Conservation (phyloP, 2,797 vertebrate genomes). For the Sebastes cheni region DNA sequence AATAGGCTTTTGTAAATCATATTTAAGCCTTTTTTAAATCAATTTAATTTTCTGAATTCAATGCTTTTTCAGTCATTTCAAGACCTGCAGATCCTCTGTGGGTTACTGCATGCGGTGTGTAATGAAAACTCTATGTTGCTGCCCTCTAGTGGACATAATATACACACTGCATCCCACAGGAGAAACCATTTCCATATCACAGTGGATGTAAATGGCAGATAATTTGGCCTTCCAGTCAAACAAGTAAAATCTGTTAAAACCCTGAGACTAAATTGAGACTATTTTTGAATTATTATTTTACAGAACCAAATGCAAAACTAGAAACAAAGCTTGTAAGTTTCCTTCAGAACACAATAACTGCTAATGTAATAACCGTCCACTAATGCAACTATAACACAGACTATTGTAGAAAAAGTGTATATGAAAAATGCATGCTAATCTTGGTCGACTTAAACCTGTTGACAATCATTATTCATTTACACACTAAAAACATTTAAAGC, state of each 20-base stretch:
- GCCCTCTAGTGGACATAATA: constrained; percentile 66
- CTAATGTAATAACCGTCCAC: neutral
- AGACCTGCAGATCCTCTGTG: neutral
- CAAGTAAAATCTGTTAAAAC: neutral
- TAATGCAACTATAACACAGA: neutral
- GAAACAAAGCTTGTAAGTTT: neutral
- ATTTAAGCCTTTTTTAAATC: too few relatives aligned
- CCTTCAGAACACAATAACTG: neutral
- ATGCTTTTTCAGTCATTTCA: neutral
- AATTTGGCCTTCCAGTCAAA: neutral
- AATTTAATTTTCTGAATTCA: too few relatives aligned
- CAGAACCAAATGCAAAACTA: neutral
- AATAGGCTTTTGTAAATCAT: too few relatives aligned
- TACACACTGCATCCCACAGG: neutral
- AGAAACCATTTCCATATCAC: constrained; percentile 7
- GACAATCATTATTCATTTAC: neutral
- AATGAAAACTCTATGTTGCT: constrained; percentile 23
- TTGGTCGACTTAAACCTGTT: neutral
- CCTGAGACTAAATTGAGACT: neutral
- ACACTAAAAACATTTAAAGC: neutral
- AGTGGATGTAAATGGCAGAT: neutral
- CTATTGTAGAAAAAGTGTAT: neutral
- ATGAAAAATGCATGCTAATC: neutral
- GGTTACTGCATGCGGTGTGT: neutral
- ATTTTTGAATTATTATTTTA: neutral